Evolutionary conservation across 2,113 vertebrate genomes (phyloP).

Genomic region (Phaetusa simplex): DNA sequence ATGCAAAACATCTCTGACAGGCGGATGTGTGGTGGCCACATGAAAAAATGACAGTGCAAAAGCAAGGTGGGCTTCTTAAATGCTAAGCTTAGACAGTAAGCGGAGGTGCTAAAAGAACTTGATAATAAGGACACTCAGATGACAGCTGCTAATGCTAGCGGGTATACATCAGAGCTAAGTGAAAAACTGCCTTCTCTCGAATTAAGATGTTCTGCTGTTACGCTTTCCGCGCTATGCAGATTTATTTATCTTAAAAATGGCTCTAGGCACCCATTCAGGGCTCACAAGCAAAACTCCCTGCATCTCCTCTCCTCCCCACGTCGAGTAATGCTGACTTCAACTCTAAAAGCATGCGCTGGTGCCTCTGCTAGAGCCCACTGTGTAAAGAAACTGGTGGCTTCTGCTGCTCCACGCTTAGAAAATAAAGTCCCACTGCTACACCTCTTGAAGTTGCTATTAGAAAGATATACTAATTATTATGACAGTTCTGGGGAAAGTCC

Average conservation of each 20-base stretch:
- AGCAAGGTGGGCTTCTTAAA: slow-evolving; percentile 27
- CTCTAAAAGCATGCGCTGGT: background rate
- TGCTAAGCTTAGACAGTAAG: background rate
- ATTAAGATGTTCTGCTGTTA: background rate
- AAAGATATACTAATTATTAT: background rate
- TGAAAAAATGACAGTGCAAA: slow-evolving; percentile 6
- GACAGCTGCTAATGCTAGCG: slow-evolving; percentile 25
- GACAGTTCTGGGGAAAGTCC: background rate
- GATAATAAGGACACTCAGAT: slow-evolving; percentile 39
- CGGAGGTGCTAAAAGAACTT: slow-evolving; percentile 6
- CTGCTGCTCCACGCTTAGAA: background rate
- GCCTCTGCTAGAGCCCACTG: background rate
- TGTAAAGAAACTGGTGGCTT: background rate
- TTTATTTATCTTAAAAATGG: slow-evolving; percentile 20
- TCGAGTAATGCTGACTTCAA: background rate
- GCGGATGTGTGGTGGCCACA: background rate
- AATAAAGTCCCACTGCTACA: background rate
- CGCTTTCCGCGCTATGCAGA: background rate
- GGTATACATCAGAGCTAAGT: background rate
- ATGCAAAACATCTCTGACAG: slow-evolving; percentile 22
- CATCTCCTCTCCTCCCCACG: background rate
- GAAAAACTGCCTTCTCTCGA: slow-evolving; percentile 17
- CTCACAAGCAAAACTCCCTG: background rate
- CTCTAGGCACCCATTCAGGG: background rate
- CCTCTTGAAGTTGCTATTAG: background rate